These are phyloP conservation scores for Dipus sagitta DNA, from an alignment of 2,797 vertebrate genomes.

Conservation along the genomic window DNA sequence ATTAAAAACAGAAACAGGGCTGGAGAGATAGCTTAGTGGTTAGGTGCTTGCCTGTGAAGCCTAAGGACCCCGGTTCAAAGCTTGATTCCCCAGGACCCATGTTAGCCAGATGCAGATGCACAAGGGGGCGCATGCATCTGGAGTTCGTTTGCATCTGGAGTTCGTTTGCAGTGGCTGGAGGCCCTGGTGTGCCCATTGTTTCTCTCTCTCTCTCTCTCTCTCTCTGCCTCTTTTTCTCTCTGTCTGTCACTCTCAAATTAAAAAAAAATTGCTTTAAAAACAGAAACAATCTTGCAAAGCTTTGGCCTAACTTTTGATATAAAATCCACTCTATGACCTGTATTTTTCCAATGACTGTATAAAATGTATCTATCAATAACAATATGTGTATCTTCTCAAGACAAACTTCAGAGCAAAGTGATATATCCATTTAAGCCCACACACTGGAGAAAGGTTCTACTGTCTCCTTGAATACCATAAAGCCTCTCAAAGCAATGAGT, in stretches of 20 bases:
- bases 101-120: no score
- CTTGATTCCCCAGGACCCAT: no score
- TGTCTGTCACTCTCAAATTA: no score
- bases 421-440: not conserved
- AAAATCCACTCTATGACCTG: slow-evolving; percentile 14
- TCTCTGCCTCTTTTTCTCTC: no score
- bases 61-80: no score
- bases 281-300: slow-evolving; percentile 28
- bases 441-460: slow-evolving; percentile 4
- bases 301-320: slow-evolving; percentile 20
- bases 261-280: not conserved
- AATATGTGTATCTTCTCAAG: not conserved
- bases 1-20: not conserved
- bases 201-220: no score
- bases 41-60: no score
- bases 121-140: no score
- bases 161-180: no score
- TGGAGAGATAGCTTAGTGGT: no score
- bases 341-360: slow-evolving; percentile 7
- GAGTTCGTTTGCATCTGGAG: no score
- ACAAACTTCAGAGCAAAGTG: slow-evolving; percentile 57
- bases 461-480: slow-evolving; percentile 24
- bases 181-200: no score
- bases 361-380: not conserved
- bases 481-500: slow-evolving; percentile 11